A percentile compares a stretch with the other conserved stretches of the same genome.
Evolutionary conservation across 2,113 vertebrate genomes (phyloP).

Genomic region (Platysteira castanea): DNA sequence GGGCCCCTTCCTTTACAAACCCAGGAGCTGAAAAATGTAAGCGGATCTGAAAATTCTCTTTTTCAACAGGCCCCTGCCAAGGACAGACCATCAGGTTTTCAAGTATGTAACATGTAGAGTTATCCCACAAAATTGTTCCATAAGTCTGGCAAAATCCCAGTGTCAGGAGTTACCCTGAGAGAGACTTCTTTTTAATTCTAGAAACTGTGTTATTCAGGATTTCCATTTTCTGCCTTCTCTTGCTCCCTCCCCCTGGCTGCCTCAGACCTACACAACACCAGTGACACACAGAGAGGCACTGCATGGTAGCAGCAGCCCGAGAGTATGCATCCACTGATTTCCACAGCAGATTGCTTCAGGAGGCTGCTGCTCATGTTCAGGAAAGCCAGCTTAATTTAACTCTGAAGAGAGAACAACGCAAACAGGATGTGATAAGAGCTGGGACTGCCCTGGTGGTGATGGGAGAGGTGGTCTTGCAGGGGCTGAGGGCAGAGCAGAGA

Average conservation of each 20-base stretch:
- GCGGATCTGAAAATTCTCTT: not conserved
- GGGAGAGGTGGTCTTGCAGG: constrained; percentile 25
- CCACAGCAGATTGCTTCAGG: not conserved
- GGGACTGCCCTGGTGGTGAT: constrained; percentile 12
- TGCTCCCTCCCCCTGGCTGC: not conserved
- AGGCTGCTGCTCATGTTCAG: not conserved
- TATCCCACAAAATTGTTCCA: not conserved
- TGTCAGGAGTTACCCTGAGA: not conserved
- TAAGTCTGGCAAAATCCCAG: not conserved
- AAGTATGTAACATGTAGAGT: fast-evolving
- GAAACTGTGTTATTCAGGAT: not conserved
- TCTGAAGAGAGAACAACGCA: not conserved
- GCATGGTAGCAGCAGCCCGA: constrained; percentile 25
- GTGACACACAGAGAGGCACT: not conserved
- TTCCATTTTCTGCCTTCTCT: not conserved
- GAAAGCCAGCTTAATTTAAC: constrained; percentile 27
- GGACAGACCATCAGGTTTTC: not conserved
- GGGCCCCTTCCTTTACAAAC: not conserved
- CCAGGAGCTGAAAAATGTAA: not conserved
- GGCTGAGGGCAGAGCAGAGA: constrained; percentile 41
- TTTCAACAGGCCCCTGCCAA: not conserved
- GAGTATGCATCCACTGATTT: not conserved
- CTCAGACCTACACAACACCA: not conserved
- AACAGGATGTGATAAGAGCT: not conserved
- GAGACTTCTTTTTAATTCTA: not conserved